Conservation (phyloP, 2,113 vertebrate species). For the Morone saxatilis region DNA sequence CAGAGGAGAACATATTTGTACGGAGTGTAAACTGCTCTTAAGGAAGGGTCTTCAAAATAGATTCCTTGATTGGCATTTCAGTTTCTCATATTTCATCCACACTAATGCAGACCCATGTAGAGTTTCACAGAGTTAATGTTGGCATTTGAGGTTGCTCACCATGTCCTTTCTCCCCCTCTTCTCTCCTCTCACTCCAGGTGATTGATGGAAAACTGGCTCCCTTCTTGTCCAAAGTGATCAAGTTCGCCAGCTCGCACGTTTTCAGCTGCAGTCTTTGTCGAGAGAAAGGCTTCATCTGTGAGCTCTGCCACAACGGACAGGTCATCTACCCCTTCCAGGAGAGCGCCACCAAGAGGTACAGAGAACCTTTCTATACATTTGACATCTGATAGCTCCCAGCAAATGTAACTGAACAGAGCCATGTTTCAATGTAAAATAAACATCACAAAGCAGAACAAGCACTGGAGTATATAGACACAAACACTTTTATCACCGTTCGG, state of each 20-base stretch:
- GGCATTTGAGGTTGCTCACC: not conserved
- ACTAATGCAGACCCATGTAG: not conserved
- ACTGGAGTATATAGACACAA: not conserved
- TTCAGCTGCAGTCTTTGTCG: slow-evolving; percentile 97
- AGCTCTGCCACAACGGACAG: slow-evolving; percentile 95
- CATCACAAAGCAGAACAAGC: not conserved
- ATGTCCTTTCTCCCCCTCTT: not conserved
- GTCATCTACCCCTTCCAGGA: slow-evolving; percentile 99
- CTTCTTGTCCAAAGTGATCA: slow-evolving; percentile 97
- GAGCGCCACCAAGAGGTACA: slow-evolving; percentile 93
- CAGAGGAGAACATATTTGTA: too few relatives aligned
- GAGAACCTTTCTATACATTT: not conserved
- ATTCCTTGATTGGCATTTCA: not conserved
- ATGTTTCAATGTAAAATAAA: not conserved
- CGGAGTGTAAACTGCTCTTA: not conserved
- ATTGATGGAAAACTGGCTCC: slow-evolving; percentile 97
- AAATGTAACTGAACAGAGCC: not conserved
- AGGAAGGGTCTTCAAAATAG: not conserved
- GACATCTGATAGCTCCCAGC: not conserved
- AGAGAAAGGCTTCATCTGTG: slow-evolving; percentile 98
- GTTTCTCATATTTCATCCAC: not conserved
- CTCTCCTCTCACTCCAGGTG: slow-evolving; percentile 84
- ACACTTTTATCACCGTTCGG: not conserved
- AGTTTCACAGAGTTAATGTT: too few relatives aligned
- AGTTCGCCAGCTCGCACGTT: slow-evolving; percentile 96